Evolutionary conservation across 2,113 vertebrate genomes (phyloP).

Genomic region (Oceanites oceanicus): DNA sequence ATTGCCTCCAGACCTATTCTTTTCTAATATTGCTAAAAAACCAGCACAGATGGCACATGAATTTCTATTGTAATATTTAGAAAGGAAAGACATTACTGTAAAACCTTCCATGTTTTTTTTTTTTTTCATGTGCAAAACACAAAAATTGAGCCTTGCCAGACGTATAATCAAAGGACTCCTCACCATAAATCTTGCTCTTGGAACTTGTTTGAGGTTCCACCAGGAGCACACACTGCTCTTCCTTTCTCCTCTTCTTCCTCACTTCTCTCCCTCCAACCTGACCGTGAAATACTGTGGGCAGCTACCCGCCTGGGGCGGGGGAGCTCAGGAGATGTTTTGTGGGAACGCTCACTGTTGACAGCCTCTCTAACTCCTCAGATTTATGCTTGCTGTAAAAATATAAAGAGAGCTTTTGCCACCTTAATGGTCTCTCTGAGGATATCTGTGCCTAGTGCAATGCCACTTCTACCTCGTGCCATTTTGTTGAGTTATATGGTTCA

Average conservation of each 20-base stretch:
- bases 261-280: not conserved
- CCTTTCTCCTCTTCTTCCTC: not conserved
- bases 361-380: not conserved
- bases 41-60: not conserved
- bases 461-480: not conserved
- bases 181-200: not conserved
- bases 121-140: not conserved
- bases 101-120: not conserved
- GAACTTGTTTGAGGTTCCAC: too few relatives aligned
- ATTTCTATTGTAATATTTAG: not conserved
- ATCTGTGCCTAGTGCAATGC: not conserved
- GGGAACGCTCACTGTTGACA: not conserved
- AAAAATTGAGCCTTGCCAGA: not conserved
- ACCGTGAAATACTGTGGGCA: not conserved
- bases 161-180: not conserved
- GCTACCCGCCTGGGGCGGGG: fast-evolving
- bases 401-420: not conserved
- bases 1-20: not conserved
- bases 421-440: not conserved
- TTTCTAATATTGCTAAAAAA: not conserved
- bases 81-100: not conserved
- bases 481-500: not conserved
- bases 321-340: not conserved
- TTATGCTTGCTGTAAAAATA: not conserved
- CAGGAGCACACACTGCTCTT: not conserved